Percentiles rank a stretch among this genome's conserved stretches.
phyloP scores from a whole-genome alignment of 2,797 vertebrate genomes.

The Diglossa cyanea region DNA sequence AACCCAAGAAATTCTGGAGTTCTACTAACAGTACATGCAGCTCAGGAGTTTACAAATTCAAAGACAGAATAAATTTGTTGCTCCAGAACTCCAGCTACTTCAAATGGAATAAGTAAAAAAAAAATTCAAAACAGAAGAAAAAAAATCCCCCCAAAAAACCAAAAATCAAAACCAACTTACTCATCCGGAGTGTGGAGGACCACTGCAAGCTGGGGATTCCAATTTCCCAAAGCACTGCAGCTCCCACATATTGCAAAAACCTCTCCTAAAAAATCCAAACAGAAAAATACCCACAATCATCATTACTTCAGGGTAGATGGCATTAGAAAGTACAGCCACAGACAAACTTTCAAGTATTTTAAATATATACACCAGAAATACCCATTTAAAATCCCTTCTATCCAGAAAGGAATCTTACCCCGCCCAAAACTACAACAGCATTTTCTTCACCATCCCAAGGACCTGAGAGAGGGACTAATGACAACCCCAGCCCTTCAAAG shows the following conservation, averaged over 20 bases:
- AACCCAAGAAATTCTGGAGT: neutral
- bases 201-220: constrained; percentile 86
- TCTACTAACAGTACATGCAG: neutral
- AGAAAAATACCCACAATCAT: neutral
- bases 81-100: neutral
- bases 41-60: neutral
- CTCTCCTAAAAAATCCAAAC: constrained; percentile 78
- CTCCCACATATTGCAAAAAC: constrained; percentile 90
- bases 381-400: neutral
- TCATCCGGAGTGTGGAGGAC: constrained; percentile 73
- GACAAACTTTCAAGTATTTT: neutral
- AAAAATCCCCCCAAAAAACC: neutral
- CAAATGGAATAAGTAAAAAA: neutral
- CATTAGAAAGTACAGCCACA: neutral
- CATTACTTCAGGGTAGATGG: neutral
- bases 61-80: neutral
- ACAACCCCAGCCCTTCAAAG: neutral
- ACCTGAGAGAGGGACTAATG: neutral
- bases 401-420: neutral
- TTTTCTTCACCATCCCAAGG: neutral
- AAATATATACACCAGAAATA: neutral
- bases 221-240: constrained; percentile 87
- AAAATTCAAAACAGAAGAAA: neutral
- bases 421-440: neutral
- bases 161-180: constrained; percentile 42